Evolutionary conservation across 2,797 vertebrate species (phyloP).

Genomic region (Knipowitschia caucasica): DNA sequence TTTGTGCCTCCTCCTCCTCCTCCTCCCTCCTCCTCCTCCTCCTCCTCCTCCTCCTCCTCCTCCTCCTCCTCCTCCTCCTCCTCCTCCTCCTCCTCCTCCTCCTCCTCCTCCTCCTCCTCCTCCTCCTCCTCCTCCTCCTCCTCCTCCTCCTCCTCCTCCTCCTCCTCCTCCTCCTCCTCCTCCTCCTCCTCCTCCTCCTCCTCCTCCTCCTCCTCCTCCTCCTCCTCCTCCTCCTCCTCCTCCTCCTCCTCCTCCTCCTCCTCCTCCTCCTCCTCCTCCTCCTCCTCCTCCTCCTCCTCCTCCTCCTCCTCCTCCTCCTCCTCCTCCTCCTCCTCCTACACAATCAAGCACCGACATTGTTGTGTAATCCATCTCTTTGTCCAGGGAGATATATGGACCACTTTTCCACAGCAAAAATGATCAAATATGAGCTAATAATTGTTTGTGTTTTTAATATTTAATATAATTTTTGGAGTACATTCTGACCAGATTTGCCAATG

Average conservation of each 20-base stretch:
- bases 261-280: background rate
- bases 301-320: background rate
- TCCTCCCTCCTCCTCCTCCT: background rate
- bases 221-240: background rate
- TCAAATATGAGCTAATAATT: no score
- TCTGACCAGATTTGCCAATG: no score
- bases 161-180: background rate
- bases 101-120: background rate
- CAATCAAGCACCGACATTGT: slow-evolving; percentile 9
- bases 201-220: background rate
- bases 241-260: background rate
- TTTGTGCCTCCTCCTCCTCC: no score
- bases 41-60: background rate
- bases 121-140: background rate
- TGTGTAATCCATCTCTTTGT: slow-evolving; percentile 15
- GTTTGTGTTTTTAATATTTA: no score
- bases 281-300: background rate
- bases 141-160: background rate
- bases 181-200: background rate
- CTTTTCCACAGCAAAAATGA: no score
- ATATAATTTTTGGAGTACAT: no score
- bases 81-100: background rate
- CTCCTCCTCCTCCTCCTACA: background rate
- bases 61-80: background rate
- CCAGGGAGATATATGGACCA: slow-evolving; percentile 11